phyloP scores from a whole-genome alignment of 2,113 vertebrate species.

The Pterocles burchelli region DNA sequence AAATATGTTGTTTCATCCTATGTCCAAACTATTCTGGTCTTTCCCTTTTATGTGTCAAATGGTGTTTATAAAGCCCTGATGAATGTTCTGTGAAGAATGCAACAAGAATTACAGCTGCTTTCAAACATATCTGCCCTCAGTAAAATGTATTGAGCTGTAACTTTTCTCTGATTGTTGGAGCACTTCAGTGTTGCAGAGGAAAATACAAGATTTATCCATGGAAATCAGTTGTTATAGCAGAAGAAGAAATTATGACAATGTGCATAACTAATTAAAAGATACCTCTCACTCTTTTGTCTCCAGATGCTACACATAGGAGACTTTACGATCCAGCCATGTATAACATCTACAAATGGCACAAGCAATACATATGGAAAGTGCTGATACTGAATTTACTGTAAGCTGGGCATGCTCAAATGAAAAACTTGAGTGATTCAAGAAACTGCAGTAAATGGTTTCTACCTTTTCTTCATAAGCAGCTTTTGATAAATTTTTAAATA shows the following conservation, averaged over 20 bases:
- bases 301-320: background rate
- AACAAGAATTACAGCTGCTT: background rate
- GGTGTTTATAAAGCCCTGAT: slow-evolving; percentile 21
- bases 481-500: background rate
- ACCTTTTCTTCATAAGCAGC: background rate
- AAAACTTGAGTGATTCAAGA: background rate
- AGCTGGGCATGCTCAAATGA: background rate
- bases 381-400: background rate
- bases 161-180: background rate
- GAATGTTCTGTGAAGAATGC: background rate
- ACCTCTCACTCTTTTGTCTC: background rate
- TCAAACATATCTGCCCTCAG: background rate
- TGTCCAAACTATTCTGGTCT: background rate
- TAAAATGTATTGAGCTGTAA: background rate
- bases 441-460: background rate
- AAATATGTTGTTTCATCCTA: background rate
- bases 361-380: background rate
- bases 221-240: background rate
- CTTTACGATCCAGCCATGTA: background rate
- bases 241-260: background rate
- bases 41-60: background rate
- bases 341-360: background rate
- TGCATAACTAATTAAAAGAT: background rate
- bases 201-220: background rate
- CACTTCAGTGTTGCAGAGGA: background rate